A percentile compares a stretch with the other conserved stretches of the same genome.
Conservation (phyloP, 1,140 invertebrate species). For the Drosophila yakuba region DNA sequence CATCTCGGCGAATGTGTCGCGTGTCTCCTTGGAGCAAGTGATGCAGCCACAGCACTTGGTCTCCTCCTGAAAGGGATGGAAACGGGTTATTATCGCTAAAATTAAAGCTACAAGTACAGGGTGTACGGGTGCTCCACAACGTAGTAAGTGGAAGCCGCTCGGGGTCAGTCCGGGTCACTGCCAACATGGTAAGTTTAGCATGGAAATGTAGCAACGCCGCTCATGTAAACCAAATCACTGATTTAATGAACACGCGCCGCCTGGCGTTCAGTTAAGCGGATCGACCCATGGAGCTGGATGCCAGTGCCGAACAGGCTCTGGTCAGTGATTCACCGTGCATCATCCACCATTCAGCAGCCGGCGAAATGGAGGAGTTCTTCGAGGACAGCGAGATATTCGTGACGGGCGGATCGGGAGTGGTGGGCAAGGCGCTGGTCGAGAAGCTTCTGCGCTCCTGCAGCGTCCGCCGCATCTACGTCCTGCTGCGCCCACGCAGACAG, state of each 20-base stretch:
- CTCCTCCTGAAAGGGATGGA: constrained; percentile 51
- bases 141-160: background rate
- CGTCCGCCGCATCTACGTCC: constrained; percentile 87
- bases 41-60: constrained; percentile 85
- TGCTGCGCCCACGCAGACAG: constrained; percentile 87
- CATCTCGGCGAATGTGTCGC: constrained; percentile 92
- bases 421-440: constrained; percentile 89
- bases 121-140: too few species aligned
- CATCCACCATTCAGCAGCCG: background rate
- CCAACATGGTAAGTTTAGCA: background rate
- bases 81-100: too few species aligned
- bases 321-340: background rate
- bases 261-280: constrained; percentile 6
- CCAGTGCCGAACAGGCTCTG: constrained; percentile 2
- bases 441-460: constrained; percentile 90
- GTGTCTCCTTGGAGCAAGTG: constrained; percentile 86
- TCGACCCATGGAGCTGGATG: too few species aligned
- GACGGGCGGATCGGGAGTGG: constrained; percentile 90
- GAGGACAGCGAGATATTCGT: constrained; percentile 87
- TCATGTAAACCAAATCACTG: constrained; percentile 46
- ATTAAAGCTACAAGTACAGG: too few species aligned
- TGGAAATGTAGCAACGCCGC: constrained; percentile 3
- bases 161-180: background rate
- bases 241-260: constrained; percentile 33
- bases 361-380: constrained; percentile 85